A percentile compares a stretch with the other conserved stretches of the same genome.
These are phyloP conservation scores for Drosophila bipectinata DNA, from an alignment of 1,140 invertebrate species.

Conservation along the genomic window DNA sequence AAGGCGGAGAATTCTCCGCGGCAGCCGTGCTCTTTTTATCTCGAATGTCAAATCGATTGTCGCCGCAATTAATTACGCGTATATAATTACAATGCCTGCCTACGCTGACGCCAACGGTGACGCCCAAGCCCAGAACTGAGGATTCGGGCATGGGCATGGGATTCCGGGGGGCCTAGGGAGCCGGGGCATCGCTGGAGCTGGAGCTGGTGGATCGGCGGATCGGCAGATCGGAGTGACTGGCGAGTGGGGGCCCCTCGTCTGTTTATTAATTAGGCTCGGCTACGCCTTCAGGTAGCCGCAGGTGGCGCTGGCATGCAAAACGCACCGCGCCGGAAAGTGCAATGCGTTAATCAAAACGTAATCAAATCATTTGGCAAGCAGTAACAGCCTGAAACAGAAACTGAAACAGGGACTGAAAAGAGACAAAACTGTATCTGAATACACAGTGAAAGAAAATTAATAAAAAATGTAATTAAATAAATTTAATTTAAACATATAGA, in stretches of 20 bases:
- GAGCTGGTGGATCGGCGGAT: not conserved
- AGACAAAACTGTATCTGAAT: conserved; percentile 16
- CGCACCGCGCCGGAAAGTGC: conserved; percentile 70
- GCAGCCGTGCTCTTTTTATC: conserved; percentile 63
- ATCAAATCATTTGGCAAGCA: conserved; percentile 79
- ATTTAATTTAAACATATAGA: too few species aligned
- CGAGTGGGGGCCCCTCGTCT: conserved; percentile 39
- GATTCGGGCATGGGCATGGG: not conserved
- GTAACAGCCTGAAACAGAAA: conserved; percentile 22
- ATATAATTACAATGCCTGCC: conserved; percentile 76
- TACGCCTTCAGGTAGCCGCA: conserved; percentile 77
- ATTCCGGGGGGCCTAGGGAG: not conserved
- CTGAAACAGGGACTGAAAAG: conserved; percentile 25
- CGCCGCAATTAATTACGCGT: conserved; percentile 82
- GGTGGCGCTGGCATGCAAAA: conserved; percentile 76
- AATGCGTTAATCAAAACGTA: conserved; percentile 81
- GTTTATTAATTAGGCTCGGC: conserved; percentile 82
- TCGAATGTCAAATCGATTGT: conserved; percentile 83
- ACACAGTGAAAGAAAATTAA: conserved; percentile 3
- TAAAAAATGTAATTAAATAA: not conserved
- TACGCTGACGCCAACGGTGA: conserved; percentile 59
- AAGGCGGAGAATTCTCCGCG: conserved; percentile 57
- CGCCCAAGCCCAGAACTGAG: conserved; percentile 10
- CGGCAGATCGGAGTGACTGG: not conserved
- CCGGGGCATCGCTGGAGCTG: not conserved